Conservation (phyloP, 2,113 vertebrate genomes). For the Perca fluviatilis region DNA sequence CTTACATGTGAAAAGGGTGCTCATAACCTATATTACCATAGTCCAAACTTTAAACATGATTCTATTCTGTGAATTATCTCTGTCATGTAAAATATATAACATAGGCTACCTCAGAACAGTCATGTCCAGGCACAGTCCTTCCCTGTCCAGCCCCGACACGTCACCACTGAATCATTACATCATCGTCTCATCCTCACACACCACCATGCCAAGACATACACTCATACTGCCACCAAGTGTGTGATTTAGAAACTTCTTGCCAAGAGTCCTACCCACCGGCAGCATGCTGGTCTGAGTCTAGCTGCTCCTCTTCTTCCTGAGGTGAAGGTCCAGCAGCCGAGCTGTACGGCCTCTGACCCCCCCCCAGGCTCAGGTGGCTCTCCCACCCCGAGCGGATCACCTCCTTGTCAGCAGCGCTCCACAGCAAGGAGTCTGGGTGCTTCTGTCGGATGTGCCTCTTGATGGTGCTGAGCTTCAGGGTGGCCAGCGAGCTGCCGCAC, state of each 20-base stretch:
- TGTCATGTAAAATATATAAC: background rate
- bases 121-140: background rate
- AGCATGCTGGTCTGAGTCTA: conserved; percentile 47
- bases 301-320: conserved; percentile 60
- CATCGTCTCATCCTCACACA: conserved; percentile 12
- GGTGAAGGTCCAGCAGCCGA: conserved; percentile 20
- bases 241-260: background rate
- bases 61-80: background rate
- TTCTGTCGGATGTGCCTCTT: conserved; percentile 94
- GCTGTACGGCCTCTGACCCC: conserved; percentile 62
- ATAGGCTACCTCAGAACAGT: background rate
- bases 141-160: background rate
- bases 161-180: conserved; percentile 35
- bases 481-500: conserved; percentile 93
- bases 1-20: background rate
- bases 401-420: conserved; percentile 91
- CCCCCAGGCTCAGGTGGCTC: conserved; percentile 87
- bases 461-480: conserved; percentile 95
- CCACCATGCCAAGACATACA: background rate
- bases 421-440: conserved; percentile 92
- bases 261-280: conserved; percentile 46
- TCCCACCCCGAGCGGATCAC: conserved; percentile 94
- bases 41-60: background rate
- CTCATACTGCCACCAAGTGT: conserved; percentile 55
- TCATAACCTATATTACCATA: background rate